Evolutionary conservation across 2,113 vertebrate genomes (phyloP).

Genomic region (Cygnus atratus): DNA sequence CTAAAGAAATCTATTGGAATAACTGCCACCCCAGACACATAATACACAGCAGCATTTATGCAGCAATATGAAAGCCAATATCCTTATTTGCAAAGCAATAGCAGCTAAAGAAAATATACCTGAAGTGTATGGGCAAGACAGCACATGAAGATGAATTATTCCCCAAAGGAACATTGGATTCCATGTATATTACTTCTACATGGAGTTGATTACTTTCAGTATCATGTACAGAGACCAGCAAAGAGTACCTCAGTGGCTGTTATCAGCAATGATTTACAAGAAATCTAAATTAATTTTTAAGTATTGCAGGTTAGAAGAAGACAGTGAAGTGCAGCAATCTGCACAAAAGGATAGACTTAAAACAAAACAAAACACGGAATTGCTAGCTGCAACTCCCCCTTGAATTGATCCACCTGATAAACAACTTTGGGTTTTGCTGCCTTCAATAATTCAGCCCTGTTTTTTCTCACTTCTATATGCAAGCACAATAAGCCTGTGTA

Average conservation of each 20-base stretch:
- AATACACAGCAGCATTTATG: neutral
- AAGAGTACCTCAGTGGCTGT: neutral
- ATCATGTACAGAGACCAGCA: neutral
- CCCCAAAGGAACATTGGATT: neutral
- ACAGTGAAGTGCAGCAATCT: neutral
- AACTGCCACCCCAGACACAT: neutral
- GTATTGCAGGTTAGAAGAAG: neutral
- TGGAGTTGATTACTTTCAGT: neutral
- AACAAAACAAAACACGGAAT: accelerated
- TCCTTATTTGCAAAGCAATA: conserved; percentile 14
- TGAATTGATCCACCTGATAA: neutral
- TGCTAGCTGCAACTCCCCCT: neutral
- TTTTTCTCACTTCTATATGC: neutral
- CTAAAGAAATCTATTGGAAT: neutral
- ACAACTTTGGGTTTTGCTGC: neutral
- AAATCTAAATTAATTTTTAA: conserved; percentile 32
- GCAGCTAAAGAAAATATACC: neutral
- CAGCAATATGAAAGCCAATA: neutral
- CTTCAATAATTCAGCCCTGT: neutral
- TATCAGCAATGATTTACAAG: conserved; percentile 27
- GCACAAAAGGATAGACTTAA: neutral
- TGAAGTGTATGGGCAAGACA: neutral
- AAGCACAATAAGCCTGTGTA: neutral
- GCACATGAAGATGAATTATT: conserved; percentile 5
- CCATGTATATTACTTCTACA: neutral